Percentiles rank a stretch among this genome's conserved stretches.
phyloP scores from a whole-genome alignment of 2,797 vertebrate species.

The Halcyon badia region DNA sequence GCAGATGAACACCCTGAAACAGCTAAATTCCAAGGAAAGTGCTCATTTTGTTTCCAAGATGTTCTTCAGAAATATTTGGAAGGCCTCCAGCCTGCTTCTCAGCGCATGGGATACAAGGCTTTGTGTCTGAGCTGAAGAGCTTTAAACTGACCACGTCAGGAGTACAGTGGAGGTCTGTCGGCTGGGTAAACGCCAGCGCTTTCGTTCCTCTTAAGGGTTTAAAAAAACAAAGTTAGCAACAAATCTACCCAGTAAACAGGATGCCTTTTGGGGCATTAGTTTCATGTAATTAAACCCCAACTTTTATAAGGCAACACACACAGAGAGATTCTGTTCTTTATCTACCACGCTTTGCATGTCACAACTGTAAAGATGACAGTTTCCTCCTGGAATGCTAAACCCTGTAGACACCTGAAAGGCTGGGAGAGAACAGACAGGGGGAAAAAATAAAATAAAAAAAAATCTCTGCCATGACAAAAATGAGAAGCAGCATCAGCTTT shows the following conservation, averaged over 20 bases:
- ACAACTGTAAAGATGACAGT: background rate
- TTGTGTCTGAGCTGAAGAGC: background rate
- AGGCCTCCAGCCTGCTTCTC: background rate
- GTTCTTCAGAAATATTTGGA: constrained; percentile 18
- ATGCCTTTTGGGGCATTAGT: background rate
- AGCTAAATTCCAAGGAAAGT: background rate
- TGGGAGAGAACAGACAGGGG: background rate
- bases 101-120: background rate
- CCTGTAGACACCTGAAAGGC: background rate
- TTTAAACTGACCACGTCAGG: background rate
- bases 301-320: background rate
- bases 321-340: background rate
- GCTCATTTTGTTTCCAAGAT: constrained; percentile 5
- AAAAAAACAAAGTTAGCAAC: background rate
- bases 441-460: background rate
- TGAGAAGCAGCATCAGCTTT: background rate
- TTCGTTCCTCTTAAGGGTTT: background rate
- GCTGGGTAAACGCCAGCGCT: background rate
- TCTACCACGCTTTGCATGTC: background rate
- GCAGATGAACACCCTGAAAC: constrained; percentile 30
- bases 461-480: constrained; percentile 23
- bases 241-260: background rate
- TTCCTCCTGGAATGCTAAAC: background rate
- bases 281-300: background rate
- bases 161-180: background rate